phyloP scores from a whole-genome alignment of 2,113 vertebrate genomes.

The Malurus elegans region DNA sequence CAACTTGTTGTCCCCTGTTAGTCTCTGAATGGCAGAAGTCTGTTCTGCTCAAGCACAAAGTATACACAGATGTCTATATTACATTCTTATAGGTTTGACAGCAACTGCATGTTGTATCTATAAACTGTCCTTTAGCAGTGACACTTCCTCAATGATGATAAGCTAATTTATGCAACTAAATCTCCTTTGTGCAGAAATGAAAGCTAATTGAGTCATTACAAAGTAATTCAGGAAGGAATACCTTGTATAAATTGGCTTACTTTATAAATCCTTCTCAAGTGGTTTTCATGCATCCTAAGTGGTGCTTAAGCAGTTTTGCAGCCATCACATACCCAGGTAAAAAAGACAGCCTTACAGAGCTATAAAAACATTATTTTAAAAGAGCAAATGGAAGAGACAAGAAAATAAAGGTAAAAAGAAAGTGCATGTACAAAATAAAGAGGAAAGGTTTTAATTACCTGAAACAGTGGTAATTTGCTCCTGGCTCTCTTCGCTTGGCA shows the following conservation, averaged over 20 bases:
- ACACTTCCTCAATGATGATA: constrained; percentile 98
- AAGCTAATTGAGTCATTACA: constrained; percentile 99
- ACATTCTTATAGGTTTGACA: constrained; percentile 91
- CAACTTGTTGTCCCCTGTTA: constrained; percentile 91
- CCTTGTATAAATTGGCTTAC: constrained; percentile 97
- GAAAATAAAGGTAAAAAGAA: constrained; percentile 18
- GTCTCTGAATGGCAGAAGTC: constrained; percentile 98
- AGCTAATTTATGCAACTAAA: constrained; percentile 99
- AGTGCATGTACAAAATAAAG: background rate
- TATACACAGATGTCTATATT: constrained; percentile 99
- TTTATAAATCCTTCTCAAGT: constrained; percentile 96
- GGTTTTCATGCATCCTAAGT: constrained; percentile 85
- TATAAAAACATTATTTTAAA: constrained; percentile 25
- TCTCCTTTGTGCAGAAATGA: constrained; percentile 99
- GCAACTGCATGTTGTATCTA: constrained; percentile 99
- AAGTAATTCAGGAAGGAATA: constrained; percentile 95
- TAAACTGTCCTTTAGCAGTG: constrained; percentile 99
- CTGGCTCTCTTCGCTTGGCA: constrained; percentile 10
- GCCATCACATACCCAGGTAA: constrained; percentile 37
- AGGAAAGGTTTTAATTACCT: constrained; percentile 59
- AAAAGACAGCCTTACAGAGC: constrained; percentile 42
- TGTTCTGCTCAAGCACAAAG: constrained; percentile 98
- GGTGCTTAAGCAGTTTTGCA: constrained; percentile 73
- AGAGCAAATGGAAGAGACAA: background rate
- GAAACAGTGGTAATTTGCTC: background rate